Percentiles rank a stretch among this genome's conserved stretches.
These are phyloP conservation scores for Zingel zingel DNA, from an alignment of 2,113 vertebrate genomes.

Conservation along the genomic window DNA sequence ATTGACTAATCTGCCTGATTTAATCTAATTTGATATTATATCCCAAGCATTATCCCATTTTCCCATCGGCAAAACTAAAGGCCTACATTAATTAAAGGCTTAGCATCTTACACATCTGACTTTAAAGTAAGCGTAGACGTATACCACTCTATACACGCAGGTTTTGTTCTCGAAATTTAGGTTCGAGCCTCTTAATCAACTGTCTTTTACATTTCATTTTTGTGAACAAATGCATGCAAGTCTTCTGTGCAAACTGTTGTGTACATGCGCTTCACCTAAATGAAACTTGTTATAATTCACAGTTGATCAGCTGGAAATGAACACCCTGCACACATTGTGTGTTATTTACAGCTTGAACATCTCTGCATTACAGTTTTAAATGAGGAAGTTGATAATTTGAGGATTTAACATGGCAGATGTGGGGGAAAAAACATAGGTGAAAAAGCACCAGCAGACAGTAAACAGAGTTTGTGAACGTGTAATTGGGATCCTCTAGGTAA, in stretches of 20 bases:
- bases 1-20: conserved; percentile 23
- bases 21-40: conserved; percentile 25
- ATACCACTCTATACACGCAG: background rate
- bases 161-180: background rate
- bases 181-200: background rate
- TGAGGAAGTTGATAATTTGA: conserved; percentile 35
- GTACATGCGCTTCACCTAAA: background rate
- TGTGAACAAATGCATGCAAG: background rate
- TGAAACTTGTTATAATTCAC: conserved; percentile 4
- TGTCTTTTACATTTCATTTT: conserved; percentile 11
- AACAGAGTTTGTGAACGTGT: conserved; percentile 33
- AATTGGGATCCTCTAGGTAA: conserved; percentile 58
- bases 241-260: background rate
- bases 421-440: conserved; percentile 7
- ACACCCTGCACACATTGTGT: background rate
- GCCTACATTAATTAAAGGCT: conserved; percentile 37
- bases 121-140: background rate
- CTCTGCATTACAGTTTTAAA: conserved; percentile 15
- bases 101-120: conserved; percentile 19
- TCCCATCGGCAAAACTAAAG: conserved; percentile 35
- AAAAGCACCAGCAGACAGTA: conserved; percentile 31
- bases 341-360: background rate
- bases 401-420: conserved; percentile 26
- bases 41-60: conserved; percentile 22
- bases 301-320: conserved; percentile 27